Percentiles rank a stretch among this genome's conserved stretches.
Evolutionary conservation across 1,140 invertebrate genomes (phyloP).

Genomic region (Trichonephila clavata): DNA sequence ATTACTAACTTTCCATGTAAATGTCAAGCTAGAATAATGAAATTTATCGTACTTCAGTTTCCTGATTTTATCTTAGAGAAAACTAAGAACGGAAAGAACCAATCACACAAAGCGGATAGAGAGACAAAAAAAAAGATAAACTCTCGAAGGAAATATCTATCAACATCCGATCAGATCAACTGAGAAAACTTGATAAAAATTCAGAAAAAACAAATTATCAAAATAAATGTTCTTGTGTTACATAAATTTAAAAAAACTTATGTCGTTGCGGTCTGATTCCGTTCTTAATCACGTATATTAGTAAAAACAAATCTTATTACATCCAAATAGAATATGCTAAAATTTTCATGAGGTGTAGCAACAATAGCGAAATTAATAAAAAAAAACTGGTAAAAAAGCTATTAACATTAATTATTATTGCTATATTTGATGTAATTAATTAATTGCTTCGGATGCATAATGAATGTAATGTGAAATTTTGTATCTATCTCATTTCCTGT

Average conservation of each 20-base stretch:
- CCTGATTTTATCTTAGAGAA: neutral
- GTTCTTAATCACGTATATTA: no score
- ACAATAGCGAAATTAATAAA: no score
- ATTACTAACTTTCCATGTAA: neutral
- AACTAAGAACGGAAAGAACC: neutral
- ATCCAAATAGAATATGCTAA: no score
- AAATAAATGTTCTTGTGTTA: neutral
- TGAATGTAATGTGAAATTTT: no score
- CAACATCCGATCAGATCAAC: slow-evolving; percentile 34
- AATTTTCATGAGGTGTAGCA: no score
- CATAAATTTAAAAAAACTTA: neutral
- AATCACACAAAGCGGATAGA: slow-evolving; percentile 20
- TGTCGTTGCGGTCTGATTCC: neutral
- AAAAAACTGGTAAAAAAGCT: no score
- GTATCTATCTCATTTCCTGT: no score
- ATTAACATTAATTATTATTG: no score
- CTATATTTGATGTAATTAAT: no score
- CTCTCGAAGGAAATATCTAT: slow-evolving; percentile 3
- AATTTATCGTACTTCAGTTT: neutral
- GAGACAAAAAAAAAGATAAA: neutral
- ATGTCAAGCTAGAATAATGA: neutral
- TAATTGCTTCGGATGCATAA: no score
- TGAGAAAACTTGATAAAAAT: neutral
- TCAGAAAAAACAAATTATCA: neutral
- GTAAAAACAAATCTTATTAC: no score